These are phyloP conservation scores for Gorsachius goisagi DNA, from an alignment of 2,113 vertebrate genomes.

Conservation along the genomic window DNA sequence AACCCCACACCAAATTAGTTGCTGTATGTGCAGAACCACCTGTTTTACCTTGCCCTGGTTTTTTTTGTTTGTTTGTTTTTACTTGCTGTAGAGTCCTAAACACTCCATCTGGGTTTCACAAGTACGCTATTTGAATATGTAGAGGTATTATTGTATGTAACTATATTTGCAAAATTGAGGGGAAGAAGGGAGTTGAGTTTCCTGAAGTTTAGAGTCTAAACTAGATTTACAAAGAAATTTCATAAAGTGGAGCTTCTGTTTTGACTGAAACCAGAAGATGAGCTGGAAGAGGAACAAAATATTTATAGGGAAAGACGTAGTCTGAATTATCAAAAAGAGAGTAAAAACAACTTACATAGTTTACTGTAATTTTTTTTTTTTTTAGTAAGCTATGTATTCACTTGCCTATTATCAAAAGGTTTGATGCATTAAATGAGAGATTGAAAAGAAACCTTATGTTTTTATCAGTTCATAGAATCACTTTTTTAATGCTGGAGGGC, in stretches of 20 bases:
- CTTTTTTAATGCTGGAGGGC: not conserved
- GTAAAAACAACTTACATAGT: not conserved
- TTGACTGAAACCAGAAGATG: not conserved
- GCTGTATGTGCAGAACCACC: accelerated
- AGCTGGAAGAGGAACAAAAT: not conserved
- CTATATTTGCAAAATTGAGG: not conserved
- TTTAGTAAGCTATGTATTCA: not conserved
- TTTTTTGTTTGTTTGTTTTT: not conserved
- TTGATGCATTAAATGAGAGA: not conserved
- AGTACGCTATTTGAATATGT: accelerated
- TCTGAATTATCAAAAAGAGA: not conserved
- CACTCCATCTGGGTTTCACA: not conserved
- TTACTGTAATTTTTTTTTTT: not conserved
- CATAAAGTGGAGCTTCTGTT: not conserved
- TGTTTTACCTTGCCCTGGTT: not conserved
- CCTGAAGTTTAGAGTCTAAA: not conserved
- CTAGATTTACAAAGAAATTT: not conserved
- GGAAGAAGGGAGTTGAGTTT: not conserved
- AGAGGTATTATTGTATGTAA: not conserved
- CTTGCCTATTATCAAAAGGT: not conserved
- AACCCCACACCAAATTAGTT: not conserved
- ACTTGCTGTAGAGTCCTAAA: not conserved
- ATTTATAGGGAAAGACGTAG: not conserved
- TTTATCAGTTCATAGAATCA: not conserved
- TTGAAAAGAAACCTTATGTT: not conserved